Conservation (phyloP, 2,888 invertebrate genomes). For the Diaphora mendica region DNA sequence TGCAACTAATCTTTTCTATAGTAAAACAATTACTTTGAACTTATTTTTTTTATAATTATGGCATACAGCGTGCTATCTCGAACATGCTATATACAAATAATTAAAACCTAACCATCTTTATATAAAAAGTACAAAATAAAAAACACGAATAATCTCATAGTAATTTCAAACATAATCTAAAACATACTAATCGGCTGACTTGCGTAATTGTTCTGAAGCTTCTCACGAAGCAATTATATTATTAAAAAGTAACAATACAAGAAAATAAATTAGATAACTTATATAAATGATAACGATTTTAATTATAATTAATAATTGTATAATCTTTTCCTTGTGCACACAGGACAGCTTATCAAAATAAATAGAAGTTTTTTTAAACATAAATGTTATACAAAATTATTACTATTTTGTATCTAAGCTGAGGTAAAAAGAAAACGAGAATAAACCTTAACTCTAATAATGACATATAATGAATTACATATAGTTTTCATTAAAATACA, state of each 20-base stretch:
- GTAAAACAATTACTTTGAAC: constrained; percentile 71
- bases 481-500: constrained; percentile 69
- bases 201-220: constrained; percentile 50
- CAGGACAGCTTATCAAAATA: constrained; percentile 64
- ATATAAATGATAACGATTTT: constrained; percentile 64
- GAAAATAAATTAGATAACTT: constrained; percentile 71
- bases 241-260: constrained; percentile 63
- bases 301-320: constrained; percentile 55
- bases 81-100: constrained; percentile 54
- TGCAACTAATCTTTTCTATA: constrained; percentile 65
- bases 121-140: constrained; percentile 78
- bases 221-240: constrained; percentile 53
- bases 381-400: constrained; percentile 52
- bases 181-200: constrained; percentile 62
- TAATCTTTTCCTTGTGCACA: constrained; percentile 69
- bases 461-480: constrained; percentile 76
- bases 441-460: constrained; percentile 66
- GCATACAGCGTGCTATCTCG: constrained; percentile 57
- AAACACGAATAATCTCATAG: constrained; percentile 82
- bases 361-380: constrained; percentile 49
- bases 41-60: constrained; percentile 67
- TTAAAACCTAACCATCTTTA: constrained; percentile 69
- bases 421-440: constrained; percentile 79
- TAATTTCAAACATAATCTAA: constrained; percentile 81
- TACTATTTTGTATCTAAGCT: constrained; percentile 64